phyloP scores from a whole-genome alignment of 1,140 invertebrate genomes.

The Colletes latitarsis region DNA sequence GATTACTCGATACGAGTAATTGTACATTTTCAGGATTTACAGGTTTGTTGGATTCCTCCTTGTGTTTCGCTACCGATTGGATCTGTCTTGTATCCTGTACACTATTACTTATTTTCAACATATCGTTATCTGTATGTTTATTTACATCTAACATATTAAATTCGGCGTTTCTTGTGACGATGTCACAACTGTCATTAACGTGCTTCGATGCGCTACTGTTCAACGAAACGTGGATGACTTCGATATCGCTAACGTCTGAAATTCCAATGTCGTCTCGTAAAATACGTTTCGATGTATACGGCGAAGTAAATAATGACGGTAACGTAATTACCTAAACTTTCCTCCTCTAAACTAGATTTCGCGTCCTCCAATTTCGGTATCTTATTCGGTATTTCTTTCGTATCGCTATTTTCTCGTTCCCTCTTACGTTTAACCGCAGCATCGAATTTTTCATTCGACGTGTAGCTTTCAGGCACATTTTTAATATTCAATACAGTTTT shows the following conservation, averaged over 20 bases:
- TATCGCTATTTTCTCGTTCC: not conserved
- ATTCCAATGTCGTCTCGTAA: not conserved
- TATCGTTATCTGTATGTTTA: not conserved
- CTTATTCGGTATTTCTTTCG: constrained; percentile 30
- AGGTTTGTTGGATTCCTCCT: too few species aligned
- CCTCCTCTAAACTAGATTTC: not conserved
- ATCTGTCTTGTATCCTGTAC: not conserved
- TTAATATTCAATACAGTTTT: constrained; percentile 16
- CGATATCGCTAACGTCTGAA: constrained; percentile 40
- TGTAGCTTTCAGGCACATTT: not conserved
- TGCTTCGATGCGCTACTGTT: not conserved
- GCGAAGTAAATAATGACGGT: not conserved
- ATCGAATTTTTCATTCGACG: constrained; percentile 2
- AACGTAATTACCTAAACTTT: constrained; percentile 17
- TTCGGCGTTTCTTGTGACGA: not conserved
- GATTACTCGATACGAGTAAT: too few species aligned
- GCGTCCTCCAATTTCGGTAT: constrained; percentile 19
- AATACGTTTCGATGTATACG: not conserved
- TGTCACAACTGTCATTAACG: not conserved
- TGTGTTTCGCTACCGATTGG: not conserved
- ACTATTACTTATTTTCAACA: not conserved
- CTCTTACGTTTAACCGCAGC: constrained; percentile 5
- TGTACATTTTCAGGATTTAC: not conserved
- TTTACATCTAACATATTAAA: not conserved
- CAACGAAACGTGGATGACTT: constrained; percentile 50